A percentile compares a stretch with the other conserved stretches of the same genome.
These are phyloP conservation scores for Chroicocephalus ridibundus DNA, from an alignment of 2,113 vertebrate genomes.

Conservation along the genomic window DNA sequence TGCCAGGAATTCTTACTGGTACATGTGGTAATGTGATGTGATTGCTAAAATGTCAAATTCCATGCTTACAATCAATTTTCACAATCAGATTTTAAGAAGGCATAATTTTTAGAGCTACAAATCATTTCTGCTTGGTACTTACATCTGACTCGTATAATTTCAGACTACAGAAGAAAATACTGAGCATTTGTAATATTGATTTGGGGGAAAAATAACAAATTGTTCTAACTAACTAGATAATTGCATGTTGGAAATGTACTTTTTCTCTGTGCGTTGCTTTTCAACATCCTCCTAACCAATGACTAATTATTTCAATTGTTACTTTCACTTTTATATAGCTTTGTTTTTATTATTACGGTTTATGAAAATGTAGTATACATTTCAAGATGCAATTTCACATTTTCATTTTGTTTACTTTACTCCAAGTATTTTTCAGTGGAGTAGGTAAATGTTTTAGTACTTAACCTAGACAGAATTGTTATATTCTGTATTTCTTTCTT, in stretches of 20 bases:
- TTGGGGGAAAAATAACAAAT: neutral
- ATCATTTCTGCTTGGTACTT: slow-evolving; percentile 1
- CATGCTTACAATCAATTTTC: slow-evolving; percentile 20
- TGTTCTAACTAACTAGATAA: neutral
- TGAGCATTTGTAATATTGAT: slow-evolving; percentile 18
- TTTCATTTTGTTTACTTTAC: neutral
- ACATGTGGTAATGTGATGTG: slow-evolving; percentile 12
- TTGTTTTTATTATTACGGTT: neutral
- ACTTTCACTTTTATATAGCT: neutral
- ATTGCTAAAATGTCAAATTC: slow-evolving; percentile 49
- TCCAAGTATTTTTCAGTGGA: neutral
- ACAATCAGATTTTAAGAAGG: neutral
- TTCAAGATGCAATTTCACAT: neutral
- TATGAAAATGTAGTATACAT: neutral
- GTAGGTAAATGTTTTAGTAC: neutral
- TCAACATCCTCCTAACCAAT: neutral
- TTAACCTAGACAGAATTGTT: neutral
- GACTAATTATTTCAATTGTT: neutral
- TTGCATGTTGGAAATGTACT: neutral
- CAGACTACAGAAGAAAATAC: slow-evolving; percentile 12
- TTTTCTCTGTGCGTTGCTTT: neutral
- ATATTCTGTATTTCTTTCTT: neutral
- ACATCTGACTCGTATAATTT: slow-evolving; percentile 4
- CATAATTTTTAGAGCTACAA: slow-evolving; percentile 7
- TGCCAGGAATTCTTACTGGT: neutral